Evolutionary conservation across 2,113 vertebrate genomes (phyloP), one percentile per base, ranked within the genome.

Genomic region (Antechinus flavipes): DNA sequence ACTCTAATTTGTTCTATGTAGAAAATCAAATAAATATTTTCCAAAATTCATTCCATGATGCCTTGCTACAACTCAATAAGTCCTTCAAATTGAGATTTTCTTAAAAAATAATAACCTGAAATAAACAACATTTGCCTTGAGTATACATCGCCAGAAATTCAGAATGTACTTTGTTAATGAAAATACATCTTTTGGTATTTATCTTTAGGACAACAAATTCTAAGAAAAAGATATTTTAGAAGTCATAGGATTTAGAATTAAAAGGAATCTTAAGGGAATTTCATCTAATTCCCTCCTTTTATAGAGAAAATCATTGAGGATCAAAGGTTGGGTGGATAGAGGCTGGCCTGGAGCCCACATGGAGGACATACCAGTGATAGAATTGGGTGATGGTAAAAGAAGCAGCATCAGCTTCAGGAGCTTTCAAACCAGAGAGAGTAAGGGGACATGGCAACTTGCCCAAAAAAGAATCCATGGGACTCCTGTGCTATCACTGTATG

Each of bases 1-100:
- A 90, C 89, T 90, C 25, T 95, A 52, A 89, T 92, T 96, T 97
- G n/a, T 90, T 96, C 54, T 92, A 91, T 68, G 91, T 22, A 55
- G 49, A 52, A 0, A 91, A 84, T 93, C 94, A 95, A 97, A 93
- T 53, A 22, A 7, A 93, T 76, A 96, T 27, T 91, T 93, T 96
- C 93, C 53, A 12, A 96, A 94, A 89, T 89, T 54, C 58, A 92
- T 50, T 94, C 93, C 46, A 93, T 93, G 91, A 92, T 94, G 94
- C 91, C 7, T 92, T 49, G 53, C 30, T 68, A 54, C 92, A 95
- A 90, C 30, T 58, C 42, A 22, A 53, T 54, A 94, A 95, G 50
- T 94, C 53, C 1, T 46, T 94, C 93, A 91, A 24, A 58, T 93
- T 89, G 6, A 47, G 93, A 30, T 90, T 96, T 50, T 35, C 84